These are phyloP conservation scores for Psilanteris sp. DNA, from an alignment of 1,140 invertebrate species.

Conservation along the genomic window DNA sequence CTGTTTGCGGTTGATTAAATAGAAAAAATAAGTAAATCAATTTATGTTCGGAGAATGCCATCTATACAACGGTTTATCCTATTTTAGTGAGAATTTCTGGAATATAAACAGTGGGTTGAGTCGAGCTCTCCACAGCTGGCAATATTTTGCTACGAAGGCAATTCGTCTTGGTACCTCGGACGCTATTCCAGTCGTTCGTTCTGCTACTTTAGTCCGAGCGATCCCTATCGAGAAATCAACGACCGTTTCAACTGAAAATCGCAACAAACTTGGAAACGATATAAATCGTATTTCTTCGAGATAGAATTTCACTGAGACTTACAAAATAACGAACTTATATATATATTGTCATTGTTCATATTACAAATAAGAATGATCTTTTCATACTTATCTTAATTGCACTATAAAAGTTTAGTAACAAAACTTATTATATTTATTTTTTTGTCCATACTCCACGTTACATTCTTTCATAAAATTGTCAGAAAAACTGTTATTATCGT, in stretches of 20 bases:
- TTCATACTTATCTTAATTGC: no score
- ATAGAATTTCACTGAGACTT: constrained; percentile 12
- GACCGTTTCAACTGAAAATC: constrained; percentile 14
- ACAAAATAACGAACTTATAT: constrained; percentile 4
- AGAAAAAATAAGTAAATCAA: constrained; percentile 1
- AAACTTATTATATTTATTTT: no score
- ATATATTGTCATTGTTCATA: no score
- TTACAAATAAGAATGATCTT: no score
- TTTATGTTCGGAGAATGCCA: no score
- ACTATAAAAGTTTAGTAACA: no score
- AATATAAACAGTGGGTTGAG: constrained; percentile 8
- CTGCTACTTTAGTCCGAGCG: constrained; percentile 13
- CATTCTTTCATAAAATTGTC: no score
- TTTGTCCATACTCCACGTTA: no score
- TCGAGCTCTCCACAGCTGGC: constrained; percentile 8
- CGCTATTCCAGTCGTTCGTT: constrained; percentile 20
- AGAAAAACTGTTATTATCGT: no score
- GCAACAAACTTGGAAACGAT: constrained; percentile 31
- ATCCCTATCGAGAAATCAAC: constrained; percentile 34
- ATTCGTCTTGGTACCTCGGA: constrained; percentile 25
- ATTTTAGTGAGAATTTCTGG: constrained; percentile 1
- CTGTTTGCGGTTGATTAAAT: not conserved
- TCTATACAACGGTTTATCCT: constrained; percentile 14
- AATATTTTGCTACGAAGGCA: constrained; percentile 29
- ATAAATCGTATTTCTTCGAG: constrained; percentile 25